These are phyloP conservation scores for Synaphobranchus kaupii DNA, from an alignment of 2,797 vertebrate species.

Conservation along the genomic window DNA sequence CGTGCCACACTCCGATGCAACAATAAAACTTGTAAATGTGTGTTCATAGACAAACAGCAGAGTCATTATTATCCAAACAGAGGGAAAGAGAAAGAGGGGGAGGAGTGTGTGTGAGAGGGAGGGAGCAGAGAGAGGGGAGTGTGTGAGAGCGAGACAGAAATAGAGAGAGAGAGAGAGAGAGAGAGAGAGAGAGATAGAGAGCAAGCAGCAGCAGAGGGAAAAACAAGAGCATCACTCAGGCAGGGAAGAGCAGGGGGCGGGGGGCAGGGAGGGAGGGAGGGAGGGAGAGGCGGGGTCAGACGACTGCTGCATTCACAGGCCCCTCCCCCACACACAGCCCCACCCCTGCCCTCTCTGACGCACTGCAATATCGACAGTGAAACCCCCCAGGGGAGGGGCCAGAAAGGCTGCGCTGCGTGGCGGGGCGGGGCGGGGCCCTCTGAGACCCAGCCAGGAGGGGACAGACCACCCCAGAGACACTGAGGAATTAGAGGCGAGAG, in stretches of 20 bases:
- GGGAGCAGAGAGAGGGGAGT: conserved; percentile 18
- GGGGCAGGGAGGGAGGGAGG: conserved; percentile 19
- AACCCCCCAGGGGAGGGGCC: not conserved
- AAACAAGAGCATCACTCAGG: conserved; percentile 48
- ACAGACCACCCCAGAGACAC: not conserved
- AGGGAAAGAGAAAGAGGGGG: not conserved
- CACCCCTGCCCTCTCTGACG: not conserved
- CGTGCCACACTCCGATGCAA: conserved; percentile 23
- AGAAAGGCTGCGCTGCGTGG: too few relatives aligned
- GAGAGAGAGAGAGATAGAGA: not conserved
- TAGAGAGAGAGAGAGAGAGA: not conserved
- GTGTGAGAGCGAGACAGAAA: not conserved
- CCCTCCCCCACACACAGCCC: not conserved
- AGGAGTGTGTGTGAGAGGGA: not conserved
- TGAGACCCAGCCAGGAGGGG: not conserved
- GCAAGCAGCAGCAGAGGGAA: conserved; percentile 37
- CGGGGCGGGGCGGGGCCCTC: not conserved
- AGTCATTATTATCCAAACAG: conserved; percentile 49
- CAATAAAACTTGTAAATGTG: conserved; percentile 38
- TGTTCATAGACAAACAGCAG: conserved; percentile 41
- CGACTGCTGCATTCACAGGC: not conserved
- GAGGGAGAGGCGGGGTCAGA: not conserved
- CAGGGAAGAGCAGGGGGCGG: not conserved
- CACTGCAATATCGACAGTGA: not conserved
- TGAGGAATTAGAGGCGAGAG: not conserved